Conservation (phyloP, 92 coral and sea anemone species). For the Ricordea florida region DNA sequence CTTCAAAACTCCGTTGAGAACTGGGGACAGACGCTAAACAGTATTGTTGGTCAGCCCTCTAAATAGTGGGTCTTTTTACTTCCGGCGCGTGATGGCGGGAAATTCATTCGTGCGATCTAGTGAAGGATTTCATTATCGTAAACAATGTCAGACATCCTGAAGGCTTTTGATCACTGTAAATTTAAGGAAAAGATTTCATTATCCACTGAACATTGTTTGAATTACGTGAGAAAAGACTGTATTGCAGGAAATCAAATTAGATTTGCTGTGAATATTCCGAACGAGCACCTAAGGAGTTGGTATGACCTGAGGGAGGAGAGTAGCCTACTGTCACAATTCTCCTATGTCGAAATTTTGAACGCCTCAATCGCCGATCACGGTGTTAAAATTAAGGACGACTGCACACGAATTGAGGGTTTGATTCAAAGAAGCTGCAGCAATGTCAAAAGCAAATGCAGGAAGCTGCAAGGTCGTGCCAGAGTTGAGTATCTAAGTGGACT, state of each 20-base stretch:
- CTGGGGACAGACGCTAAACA: constrained; percentile 1
- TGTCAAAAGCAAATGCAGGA: constrained; percentile 24
- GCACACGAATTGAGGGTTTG: constrained; percentile 27
- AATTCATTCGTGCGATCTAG: neutral
- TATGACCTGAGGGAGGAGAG: constrained; percentile 28
- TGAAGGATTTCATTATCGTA: neutral
- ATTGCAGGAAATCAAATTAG: constrained; percentile 3
- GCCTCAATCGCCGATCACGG: constrained; percentile 3
- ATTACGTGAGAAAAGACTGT: neutral
- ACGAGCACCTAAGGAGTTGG: constrained; percentile 22
- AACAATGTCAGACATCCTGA: constrained; percentile 1
- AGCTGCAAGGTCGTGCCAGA: constrained; percentile 26
- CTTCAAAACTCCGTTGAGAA: constrained; percentile 1
- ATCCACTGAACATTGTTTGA: constrained; percentile 19
- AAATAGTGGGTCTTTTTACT: neutral
- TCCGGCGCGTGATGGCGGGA: neutral
- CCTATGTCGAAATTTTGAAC: constrained; percentile 27
- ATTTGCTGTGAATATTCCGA: constrained; percentile 4
- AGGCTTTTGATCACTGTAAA: constrained; percentile 1
- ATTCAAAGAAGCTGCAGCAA: constrained; percentile 28
- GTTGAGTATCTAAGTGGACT: constrained; percentile 2
- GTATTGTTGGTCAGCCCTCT: constrained; percentile 4
- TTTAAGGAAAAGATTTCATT: constrained; percentile 1
- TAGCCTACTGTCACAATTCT: neutral
- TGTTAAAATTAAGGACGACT: constrained; percentile 32